These are phyloP conservation scores for Ophiothrix spiculata DNA, from an alignment of 35 echinoderm and acorn worm species.

Conservation along the genomic window DNA sequence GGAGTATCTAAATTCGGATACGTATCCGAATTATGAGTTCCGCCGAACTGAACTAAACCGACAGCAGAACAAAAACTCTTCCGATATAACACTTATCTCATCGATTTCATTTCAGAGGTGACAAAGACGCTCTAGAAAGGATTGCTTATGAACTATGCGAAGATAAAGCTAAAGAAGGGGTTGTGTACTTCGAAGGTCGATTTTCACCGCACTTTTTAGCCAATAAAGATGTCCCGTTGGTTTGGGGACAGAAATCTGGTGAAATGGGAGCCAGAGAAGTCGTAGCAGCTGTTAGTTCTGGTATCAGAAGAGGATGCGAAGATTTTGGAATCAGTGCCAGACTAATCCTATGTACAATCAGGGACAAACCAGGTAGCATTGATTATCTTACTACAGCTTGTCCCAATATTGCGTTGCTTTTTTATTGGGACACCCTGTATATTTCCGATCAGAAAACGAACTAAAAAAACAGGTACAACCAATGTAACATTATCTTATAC, in stretches of 20 bases:
- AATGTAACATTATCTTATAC: no score
- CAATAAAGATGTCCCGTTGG: background rate
- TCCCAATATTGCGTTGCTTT: no score
- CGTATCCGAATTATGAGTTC: no score
- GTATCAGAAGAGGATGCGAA: slow-evolving; percentile 34
- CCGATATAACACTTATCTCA: no score
- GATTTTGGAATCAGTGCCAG: slow-evolving; percentile 43
- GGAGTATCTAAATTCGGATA: no score
- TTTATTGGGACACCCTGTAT: no score
- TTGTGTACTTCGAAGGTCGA: slow-evolving; percentile 64
- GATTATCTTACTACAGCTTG: no score
- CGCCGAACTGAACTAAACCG: no score
- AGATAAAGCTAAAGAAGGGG: slow-evolving; percentile 65
- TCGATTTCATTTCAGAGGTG: no score
- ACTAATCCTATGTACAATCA: slow-evolving; percentile 44
- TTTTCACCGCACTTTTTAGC: slow-evolving; percentile 58
- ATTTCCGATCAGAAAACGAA: no score
- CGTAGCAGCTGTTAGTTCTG: slow-evolving; percentile 40
- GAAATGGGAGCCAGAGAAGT: slow-evolving; percentile 37
- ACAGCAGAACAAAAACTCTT: no score
- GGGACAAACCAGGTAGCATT: slow-evolving; percentile 42
- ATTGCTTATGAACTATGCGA: slow-evolving; percentile 74
- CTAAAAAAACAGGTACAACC: no score
- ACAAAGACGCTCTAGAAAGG: slow-evolving; percentile 37
- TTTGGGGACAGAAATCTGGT: background rate